A percentile compares a stretch with the other conserved stretches of the same genome.
phyloP scores from a whole-genome alignment of 2,113 vertebrate genomes.

The Gallinago media region DNA sequence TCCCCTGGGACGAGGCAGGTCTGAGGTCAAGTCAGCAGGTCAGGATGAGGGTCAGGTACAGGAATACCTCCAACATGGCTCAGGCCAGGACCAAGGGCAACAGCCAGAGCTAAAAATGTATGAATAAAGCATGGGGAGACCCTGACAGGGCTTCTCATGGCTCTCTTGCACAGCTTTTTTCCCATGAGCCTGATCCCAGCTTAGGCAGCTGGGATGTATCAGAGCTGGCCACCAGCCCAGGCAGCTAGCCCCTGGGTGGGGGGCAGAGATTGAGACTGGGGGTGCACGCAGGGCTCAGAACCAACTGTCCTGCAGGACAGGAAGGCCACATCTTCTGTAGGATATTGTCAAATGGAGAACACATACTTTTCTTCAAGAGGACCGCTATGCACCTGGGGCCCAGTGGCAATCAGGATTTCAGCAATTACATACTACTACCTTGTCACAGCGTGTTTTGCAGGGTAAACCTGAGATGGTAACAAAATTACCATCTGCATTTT shows the following conservation, averaged over 20 bases:
- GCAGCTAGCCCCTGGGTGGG: accelerated
- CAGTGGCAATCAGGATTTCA: neutral
- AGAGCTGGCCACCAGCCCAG: neutral
- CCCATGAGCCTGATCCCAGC: neutral
- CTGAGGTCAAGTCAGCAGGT: neutral
- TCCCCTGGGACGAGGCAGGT: neutral
- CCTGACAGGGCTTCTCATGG: neutral
- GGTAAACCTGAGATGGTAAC: neutral
- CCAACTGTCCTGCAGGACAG: neutral
- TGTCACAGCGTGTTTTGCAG: neutral
- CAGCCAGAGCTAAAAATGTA: neutral
- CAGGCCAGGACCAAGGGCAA: neutral
- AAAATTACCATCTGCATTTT: neutral
- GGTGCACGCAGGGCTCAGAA: accelerated
- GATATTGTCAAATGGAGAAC: neutral
- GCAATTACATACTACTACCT: neutral
- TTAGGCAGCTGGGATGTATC: accelerated
- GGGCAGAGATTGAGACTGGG: neutral
- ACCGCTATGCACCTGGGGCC: no score
- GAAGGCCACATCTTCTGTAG: neutral
- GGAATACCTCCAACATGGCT: neutral
- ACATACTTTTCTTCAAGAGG: neutral
- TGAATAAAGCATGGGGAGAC: neutral
- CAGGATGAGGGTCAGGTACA: neutral
- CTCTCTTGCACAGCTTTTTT: neutral